Evolutionary conservation across 64 coral and sea anemone species (phyloP).

Genomic region (Pocillopora damicornis): DNA sequence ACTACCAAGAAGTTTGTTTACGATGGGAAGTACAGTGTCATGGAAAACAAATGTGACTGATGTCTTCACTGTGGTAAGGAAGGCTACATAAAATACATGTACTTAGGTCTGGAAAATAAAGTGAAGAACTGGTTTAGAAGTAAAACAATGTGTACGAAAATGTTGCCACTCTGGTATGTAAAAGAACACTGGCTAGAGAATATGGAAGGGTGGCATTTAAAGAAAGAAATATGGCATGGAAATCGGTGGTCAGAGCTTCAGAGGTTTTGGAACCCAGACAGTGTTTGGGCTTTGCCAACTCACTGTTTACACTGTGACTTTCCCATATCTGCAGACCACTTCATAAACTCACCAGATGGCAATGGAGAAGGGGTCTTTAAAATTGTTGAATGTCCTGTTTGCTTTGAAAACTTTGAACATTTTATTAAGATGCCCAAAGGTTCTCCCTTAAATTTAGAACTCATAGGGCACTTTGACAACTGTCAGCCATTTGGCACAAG

Average conservation of each 20-base stretch:
- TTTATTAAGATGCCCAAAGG: constrained; percentile 19
- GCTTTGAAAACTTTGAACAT: constrained; percentile 42
- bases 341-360: constrained; percentile 22
- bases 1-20: constrained; percentile 52
- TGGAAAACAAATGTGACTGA: constrained; percentile 53
- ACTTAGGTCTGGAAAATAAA: constrained; percentile 46
- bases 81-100: constrained; percentile 51
- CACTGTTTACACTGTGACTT: constrained; percentile 15
- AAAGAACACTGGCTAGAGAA: constrained; percentile 40
- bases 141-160: constrained; percentile 42
- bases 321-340: constrained; percentile 26
- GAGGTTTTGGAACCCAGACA: constrained; percentile 73
- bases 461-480: constrained; percentile 56
- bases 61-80: constrained; percentile 50
- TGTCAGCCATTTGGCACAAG: constrained; percentile 63
- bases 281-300: constrained; percentile 47
- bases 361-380: not conserved
- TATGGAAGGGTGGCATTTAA: not conserved
- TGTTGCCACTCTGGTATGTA: constrained; percentile 49
- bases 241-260: constrained; percentile 61
- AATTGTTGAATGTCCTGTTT: constrained; percentile 44
- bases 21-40: constrained; percentile 61
- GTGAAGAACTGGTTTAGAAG: constrained; percentile 65
- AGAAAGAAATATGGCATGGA: constrained; percentile 80
- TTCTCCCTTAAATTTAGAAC: constrained; percentile 34